Evolutionary conservation across 2,113 vertebrate species (phyloP), one percentile per base, ranked within the genome.

Genomic region (Athene noctua): DNA sequence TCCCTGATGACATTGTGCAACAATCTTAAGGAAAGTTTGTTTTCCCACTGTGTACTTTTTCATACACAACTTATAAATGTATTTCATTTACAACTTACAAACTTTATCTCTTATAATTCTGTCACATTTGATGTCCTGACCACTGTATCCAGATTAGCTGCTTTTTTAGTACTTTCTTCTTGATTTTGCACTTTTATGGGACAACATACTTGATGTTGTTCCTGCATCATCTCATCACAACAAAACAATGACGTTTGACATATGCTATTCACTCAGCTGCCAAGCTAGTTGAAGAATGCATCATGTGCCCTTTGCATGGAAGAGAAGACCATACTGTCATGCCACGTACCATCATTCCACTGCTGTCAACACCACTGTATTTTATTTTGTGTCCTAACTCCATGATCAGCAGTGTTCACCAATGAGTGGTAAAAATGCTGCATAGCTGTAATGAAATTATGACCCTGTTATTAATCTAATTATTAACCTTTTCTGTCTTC

Each of bases 1-100:
- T 96, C 85, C 85, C 88, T 75, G 81, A 75, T 92, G 95, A 90
- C 92, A 91, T 38, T 92, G 54, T 67, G 49, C 78, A 96, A 62
- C 62, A 89, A 40, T 17, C 2, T 84, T 81, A 87, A 75, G 57
- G 77, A 92, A 87, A 86, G 72, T 88, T 75, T 90, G 61, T 84
- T 94, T 93, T 93, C 68, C 72, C 81, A 47, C 29, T 51, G 21
- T 0, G 1, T 14, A n/a, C 29, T 67, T 90, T 83, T 91, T 73
- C 29, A 67, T 79, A 40, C 13, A 15, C 72, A 84, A 51, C 18
- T 88, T 94, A 79, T 22, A 68, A 54, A 86, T 87, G 2, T 44
- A 59, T 91, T 82, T 85, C 11, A 68, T 81, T 88, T 73, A 49
- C 38, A 90, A 30, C 44, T 86, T 91, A 54, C 12, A 61, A 75